Percentiles rank a stretch among this genome's conserved stretches.
Evolutionary conservation across 2,797 vertebrate genomes (phyloP).

Genomic region (Discoglossus pictus): DNA sequence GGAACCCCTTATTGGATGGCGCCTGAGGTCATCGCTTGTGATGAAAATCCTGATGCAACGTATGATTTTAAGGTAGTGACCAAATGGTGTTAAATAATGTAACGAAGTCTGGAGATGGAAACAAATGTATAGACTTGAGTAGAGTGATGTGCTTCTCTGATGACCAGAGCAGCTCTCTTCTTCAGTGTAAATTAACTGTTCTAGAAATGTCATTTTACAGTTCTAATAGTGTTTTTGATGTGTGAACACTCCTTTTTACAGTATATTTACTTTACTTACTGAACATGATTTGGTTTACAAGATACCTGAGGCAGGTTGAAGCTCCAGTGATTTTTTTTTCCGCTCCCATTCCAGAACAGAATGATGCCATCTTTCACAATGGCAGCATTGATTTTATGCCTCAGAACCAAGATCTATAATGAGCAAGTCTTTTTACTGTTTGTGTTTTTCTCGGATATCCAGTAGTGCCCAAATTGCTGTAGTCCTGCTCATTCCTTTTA

Average conservation of each 20-base stretch:
- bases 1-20: conserved; percentile 99
- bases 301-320: conserved; percentile 6
- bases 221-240: neutral
- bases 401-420: neutral
- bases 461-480: neutral
- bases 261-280: neutral
- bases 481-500: neutral
- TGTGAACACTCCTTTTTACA: neutral
- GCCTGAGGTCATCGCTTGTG: conserved; percentile 94
- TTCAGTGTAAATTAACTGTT: neutral
- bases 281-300: conserved; percentile 7
- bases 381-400: conserved; percentile 11
- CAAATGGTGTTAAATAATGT: neutral
- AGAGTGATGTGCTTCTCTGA: neutral
- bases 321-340: neutral
- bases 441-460: conserved; percentile 2
- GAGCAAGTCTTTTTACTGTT: conserved; percentile 1
- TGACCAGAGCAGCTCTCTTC: neutral
- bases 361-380: neutral
- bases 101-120: neutral
- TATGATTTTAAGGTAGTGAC: conserved; percentile 94
- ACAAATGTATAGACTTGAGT: neutral
- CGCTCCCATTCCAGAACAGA: conserved; percentile 1
- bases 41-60: conserved; percentile 95
- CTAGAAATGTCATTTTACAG: neutral